phyloP scores from a whole-genome alignment of 92 coral and sea anemone species.

The Muricea muricata region DNA sequence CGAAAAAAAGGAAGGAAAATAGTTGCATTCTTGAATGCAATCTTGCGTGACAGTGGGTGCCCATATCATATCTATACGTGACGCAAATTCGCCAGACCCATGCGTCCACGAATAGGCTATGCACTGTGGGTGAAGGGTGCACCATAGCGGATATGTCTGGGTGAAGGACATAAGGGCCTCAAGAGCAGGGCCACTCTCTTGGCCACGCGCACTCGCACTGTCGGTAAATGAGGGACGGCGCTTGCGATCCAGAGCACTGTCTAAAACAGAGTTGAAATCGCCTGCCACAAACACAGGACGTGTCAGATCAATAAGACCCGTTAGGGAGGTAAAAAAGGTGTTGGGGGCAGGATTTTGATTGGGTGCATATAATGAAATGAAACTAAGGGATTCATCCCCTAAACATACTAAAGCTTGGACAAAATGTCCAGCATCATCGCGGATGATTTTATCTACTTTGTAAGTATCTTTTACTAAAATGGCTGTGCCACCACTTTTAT shows the following conservation, averaged over 20 bases:
- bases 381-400: neutral
- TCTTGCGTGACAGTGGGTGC: conserved; percentile 2
- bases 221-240: too few species aligned
- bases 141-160: conserved; percentile 55
- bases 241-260: conserved; percentile 39
- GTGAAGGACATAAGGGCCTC: conserved; percentile 4
- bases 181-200: too few species aligned
- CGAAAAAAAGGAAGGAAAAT: conserved; percentile 32
- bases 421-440: conserved; percentile 40
- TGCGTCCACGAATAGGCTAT: conserved; percentile 60
- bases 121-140: conserved; percentile 59
- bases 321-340: neutral
- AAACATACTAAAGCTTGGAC: neutral
- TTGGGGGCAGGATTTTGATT: conserved; percentile 46
- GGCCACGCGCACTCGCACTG: too few species aligned
- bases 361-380: conserved; percentile 62
- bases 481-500: conserved; percentile 40
- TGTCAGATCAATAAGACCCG: conserved; percentile 2
- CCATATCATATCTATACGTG: conserved; percentile 67
- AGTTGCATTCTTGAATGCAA: conserved; percentile 16
- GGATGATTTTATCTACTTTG: neutral
- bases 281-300: conserved; percentile 50
- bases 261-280: conserved; percentile 66
- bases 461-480: conserved; percentile 2
- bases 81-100: conserved; percentile 35